phyloP scores from a whole-genome alignment of 2,888 invertebrate species.

The Vanessa cardui region DNA sequence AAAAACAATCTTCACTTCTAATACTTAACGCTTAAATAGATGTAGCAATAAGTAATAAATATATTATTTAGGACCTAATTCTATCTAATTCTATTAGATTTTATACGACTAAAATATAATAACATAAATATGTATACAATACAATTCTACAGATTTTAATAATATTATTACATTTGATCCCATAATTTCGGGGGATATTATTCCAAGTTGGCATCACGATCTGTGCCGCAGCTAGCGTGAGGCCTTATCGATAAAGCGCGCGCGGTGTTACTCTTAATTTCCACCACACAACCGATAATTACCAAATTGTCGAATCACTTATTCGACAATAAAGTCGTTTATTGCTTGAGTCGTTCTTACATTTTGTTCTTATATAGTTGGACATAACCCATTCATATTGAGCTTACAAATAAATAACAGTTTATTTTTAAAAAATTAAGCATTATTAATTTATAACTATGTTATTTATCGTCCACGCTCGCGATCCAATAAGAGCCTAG shows the following conservation, averaged over 20 bases:
- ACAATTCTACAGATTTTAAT: neutral
- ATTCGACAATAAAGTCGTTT: constrained; percentile 34
- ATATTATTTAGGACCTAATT: no score
- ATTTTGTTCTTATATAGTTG: neutral
- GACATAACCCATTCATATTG: no score
- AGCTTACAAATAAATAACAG: no score
- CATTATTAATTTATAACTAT: no score
- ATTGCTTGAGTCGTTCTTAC: constrained; percentile 22
- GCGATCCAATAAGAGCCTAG: no score
- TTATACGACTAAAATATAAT: no score
- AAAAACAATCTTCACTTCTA: no score
- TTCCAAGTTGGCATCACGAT: constrained; percentile 27
- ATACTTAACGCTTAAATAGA: no score
- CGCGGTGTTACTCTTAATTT: constrained; percentile 42
- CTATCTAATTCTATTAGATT: no score
- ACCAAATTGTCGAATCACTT: constrained; percentile 40
- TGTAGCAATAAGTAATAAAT: no score
- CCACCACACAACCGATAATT: constrained; percentile 42
- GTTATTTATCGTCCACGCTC: no score
- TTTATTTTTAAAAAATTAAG: no score
- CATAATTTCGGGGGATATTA: constrained; percentile 14
- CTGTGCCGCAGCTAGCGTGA: constrained; percentile 41
- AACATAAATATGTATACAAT: neutral
- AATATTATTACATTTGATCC: neutral
- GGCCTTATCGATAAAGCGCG: constrained; percentile 49